A percentile compares a stretch with the other conserved stretches of the same genome.
These are phyloP conservation scores for Centroberyx gerrardi DNA, from an alignment of 2,797 vertebrate genomes.

Conservation along the genomic window DNA sequence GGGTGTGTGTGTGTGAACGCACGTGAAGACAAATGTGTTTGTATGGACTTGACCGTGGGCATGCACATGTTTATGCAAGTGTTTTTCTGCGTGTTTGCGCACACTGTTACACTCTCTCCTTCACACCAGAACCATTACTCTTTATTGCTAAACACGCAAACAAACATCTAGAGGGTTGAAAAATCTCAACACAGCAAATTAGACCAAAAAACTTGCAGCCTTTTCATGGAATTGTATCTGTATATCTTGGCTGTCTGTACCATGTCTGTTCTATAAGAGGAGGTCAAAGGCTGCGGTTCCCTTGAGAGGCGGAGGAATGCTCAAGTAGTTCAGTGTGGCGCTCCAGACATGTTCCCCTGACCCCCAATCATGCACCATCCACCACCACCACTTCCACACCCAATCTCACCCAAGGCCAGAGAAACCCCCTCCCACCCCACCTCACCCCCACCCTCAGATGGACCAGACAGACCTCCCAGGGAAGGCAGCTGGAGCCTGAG, in stretches of 20 bases:
- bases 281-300: slow-evolving; percentile 55
- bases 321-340: slow-evolving; percentile 22
- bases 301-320: slow-evolving; percentile 35
- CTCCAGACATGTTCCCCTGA: slow-evolving; percentile 50
- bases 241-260: slow-evolving; percentile 31
- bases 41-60: slow-evolving; percentile 19
- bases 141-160: slow-evolving; percentile 20
- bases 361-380: slow-evolving; percentile 37
- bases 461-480: slow-evolving; percentile 32
- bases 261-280: slow-evolving; percentile 36
- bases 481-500: slow-evolving; percentile 66
- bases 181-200: not conserved
- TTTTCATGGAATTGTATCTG: slow-evolving; percentile 27
- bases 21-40: slow-evolving; percentile 29
- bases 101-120: slow-evolving; percentile 8
- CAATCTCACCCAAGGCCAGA: slow-evolving; percentile 10
- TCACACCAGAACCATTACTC: slow-evolving; percentile 21
- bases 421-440: not conserved
- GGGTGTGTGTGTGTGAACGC: slow-evolving; percentile 33
- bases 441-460: slow-evolving; percentile 12
- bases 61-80: slow-evolving; percentile 17
- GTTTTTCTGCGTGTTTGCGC: slow-evolving; percentile 15
- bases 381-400: slow-evolving; percentile 9
- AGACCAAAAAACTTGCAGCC: slow-evolving; percentile 15
- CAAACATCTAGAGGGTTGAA: slow-evolving; percentile 24